Base-by-base conservation (phyloP, 1,140 invertebrate species). In the Micrasema longulum region DNA sequence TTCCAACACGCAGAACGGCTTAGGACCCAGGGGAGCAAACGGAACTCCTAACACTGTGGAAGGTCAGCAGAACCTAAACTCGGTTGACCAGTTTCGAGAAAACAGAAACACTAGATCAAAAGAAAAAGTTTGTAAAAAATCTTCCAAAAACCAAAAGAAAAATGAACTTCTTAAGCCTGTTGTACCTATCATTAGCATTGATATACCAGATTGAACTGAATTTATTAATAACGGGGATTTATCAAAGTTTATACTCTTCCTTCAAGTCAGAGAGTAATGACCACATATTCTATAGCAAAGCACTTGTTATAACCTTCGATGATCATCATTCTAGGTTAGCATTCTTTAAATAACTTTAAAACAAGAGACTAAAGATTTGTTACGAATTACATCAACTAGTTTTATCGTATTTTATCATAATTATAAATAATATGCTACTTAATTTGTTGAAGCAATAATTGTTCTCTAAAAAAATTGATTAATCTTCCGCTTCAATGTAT, bases 151-250 rank as follows among this genome's bases (percentile, higher is more conserved):
- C 73, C 78, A 85, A 43, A 91, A 91, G 80, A 91, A 93, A 79
- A 90, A 90, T 76, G 91, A 93, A 83, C 83, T 89, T 20, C 85
- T 89, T 77, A 95, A 95, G 83, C 93, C 93, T 67, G 92, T 95
- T 69, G 90, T 95, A 82, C 94, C 93, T 77, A 91, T 94, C 72
- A 88, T 95, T 50, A 93, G 92, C 73, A 95, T 96, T 83, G 93
- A 96, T 77, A 91, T 93, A 87, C 94, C 94, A 12, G 94, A 96
- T 88, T 96, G 90, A 92, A 82, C 14, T 50, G 31, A 66, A 14
- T 36, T 18, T 52, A 50, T 52, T n/a, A 50, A 23, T 31, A 9
- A 36, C 38, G 10, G 31, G 35, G 35, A 35, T 36, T 12, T 52
- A 65, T 47, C 60, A 43, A 41, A 12, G 18, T 10, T 50, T 50